These are phyloP conservation scores for Colletes gigas DNA, from an alignment of 1,140 invertebrate species.

Conservation along the genomic window DNA sequence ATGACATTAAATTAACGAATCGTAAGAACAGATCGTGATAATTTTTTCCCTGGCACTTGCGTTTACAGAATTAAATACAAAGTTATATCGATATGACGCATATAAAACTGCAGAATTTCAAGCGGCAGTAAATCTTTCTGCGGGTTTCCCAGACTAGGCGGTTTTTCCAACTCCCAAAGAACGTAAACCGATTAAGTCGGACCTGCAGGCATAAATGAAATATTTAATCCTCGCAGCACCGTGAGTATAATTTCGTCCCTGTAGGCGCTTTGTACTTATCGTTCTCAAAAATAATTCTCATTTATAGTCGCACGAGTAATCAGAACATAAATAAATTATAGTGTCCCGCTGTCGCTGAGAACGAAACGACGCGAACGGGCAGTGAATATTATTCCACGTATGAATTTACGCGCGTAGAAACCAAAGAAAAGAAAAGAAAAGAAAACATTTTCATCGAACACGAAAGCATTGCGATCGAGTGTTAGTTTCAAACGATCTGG, in stretches of 20 bases:
- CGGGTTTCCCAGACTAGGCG: slow-evolving; percentile 17
- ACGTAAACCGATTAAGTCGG: slow-evolving; percentile 54
- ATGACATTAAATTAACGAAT: too few relatives aligned
- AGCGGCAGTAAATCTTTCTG: slow-evolving; percentile 41
- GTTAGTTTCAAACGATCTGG: too few relatives aligned
- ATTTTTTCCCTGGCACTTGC: not conserved
- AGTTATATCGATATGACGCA: not conserved
- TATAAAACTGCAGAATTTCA: slow-evolving; percentile 33
- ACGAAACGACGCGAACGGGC: not conserved
- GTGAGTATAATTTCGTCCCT: slow-evolving; percentile 28
- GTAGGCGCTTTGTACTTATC: slow-evolving; percentile 40
- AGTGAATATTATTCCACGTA: not conserved
- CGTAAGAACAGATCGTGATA: too few relatives aligned
- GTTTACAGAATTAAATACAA: slow-evolving; percentile 15
- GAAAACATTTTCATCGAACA: too few relatives aligned
- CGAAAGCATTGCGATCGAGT: too few relatives aligned
- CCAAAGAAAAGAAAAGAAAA: too few relatives aligned
- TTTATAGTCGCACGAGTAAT: slow-evolving; percentile 16
- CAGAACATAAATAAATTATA: slow-evolving; percentile 10
- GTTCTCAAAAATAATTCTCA: slow-evolving; percentile 33
- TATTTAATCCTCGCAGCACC: slow-evolving; percentile 35
- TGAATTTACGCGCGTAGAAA: too few relatives aligned
- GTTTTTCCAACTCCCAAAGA: slow-evolving; percentile 48
- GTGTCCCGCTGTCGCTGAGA: not conserved
- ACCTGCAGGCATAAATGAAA: slow-evolving; percentile 47